Evolutionary conservation across 2,888 invertebrate species (phyloP), one percentile per base, ranked within the genome.

Genomic region (Himalopsyche anomala): DNA sequence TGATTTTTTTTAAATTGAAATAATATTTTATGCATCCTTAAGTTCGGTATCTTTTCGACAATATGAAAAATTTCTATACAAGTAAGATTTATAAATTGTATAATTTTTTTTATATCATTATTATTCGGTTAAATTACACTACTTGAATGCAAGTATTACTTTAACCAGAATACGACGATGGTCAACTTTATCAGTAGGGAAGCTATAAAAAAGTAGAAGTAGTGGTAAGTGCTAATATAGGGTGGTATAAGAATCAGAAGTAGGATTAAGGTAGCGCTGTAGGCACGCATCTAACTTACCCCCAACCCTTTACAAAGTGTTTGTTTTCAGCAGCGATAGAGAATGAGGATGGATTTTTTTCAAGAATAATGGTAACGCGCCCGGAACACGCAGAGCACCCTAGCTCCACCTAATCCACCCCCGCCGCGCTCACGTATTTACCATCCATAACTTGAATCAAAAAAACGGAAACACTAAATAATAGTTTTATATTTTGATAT

Each of bases 291-390:
- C 62, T 62, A 62, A 62, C 62, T 62, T 62, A 62, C 62, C 62
- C 62, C 62, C 62, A 62, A 28, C 62, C 62, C 62, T 28, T 62
- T 62, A 28, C 28, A 62, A 62, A 62, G 62, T 62, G 62, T 62
- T 62, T 62, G 62, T 62, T 62, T 62, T 62, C 62, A 62, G 62
- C 62, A 28, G 56, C 56, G 56, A 56, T 56, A 56, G 56, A 56
- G 56, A 56, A 62, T 62, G 62, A 62, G 62, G 62, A 62, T 62
- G 62, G 62, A 62, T 62, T 62, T 62, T 55, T 62, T 62, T 62
- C 62, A 28, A 62, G 62, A 62, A 62, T 62, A 62, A 62, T 62
- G 19, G 62, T 62, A 62, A 62, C 62, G 62, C 11, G 62, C 19
- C 62, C 62, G 8, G 11, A 62, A 62, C 62, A 62, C 62, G 62